These are phyloP conservation scores for Percopsis omiscomaycus DNA, from an alignment of 2,797 vertebrate species.

Conservation along the genomic window DNA sequence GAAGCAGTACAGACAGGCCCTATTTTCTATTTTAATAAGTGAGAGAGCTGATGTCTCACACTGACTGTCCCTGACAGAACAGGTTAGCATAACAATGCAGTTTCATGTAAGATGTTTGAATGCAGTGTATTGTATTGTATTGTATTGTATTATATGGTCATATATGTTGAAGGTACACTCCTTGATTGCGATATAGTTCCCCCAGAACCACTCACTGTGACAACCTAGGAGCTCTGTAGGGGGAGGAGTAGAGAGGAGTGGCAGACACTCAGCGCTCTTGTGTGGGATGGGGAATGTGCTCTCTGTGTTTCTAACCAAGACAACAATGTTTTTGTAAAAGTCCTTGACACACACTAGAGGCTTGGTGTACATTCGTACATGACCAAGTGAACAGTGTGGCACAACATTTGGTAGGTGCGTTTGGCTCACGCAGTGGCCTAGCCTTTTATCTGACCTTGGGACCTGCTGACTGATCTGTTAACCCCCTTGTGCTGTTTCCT, in stretches of 20 bases:
- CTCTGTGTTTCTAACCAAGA: too few species aligned
- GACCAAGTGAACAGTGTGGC: background rate
- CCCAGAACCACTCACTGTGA: background rate
- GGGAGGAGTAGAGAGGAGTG: too few species aligned
- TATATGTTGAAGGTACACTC: too few species aligned
- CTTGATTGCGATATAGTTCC: too few species aligned
- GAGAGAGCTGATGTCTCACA: constrained; percentile 48
- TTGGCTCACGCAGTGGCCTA: constrained; percentile 30
- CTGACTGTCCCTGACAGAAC: constrained; percentile 16
- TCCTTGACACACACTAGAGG: constrained; percentile 9
- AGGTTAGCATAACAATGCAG: constrained; percentile 9
- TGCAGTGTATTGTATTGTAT: too few species aligned
- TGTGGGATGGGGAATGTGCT: too few species aligned
- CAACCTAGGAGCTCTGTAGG: background rate
- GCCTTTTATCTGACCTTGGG: constrained; percentile 69
- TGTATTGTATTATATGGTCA: too few species aligned
- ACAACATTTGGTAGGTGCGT: constrained; percentile 8
- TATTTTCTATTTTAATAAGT: constrained; percentile 53
- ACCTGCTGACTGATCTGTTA: constrained; percentile 70
- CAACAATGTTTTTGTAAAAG: background rate
- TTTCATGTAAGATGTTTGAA: too few species aligned
- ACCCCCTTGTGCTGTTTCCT: constrained; percentile 73
- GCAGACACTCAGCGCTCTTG: too few species aligned
- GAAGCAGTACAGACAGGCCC: constrained; percentile 32
- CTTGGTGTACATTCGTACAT: background rate